These are phyloP conservation scores for Sebastes miniatus DNA, from an alignment of 2,797 vertebrate genomes.

Conservation along the genomic window DNA sequence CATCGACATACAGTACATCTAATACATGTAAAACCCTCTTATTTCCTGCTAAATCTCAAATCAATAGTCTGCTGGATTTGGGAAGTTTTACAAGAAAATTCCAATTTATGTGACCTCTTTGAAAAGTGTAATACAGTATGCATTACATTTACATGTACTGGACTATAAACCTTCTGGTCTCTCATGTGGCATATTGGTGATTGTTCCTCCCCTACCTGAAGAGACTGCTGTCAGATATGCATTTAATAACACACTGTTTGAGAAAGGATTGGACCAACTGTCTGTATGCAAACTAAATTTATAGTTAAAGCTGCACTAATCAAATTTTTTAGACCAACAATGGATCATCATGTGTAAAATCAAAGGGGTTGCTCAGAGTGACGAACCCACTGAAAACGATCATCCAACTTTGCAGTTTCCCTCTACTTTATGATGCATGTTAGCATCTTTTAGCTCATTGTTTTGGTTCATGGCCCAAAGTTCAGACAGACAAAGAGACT, in stretches of 20 bases:
- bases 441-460: neutral
- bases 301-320: neutral
- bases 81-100: neutral
- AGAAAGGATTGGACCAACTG: neutral
- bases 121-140: neutral
- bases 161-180: neutral
- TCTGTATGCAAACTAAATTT: neutral
- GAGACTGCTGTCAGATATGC: neutral
- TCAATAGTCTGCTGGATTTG: neutral
- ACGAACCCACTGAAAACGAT: neutral
- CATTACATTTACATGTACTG: neutral
- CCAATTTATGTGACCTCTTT: neutral
- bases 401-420: neutral
- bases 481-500: neutral
- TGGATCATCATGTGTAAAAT: neutral
- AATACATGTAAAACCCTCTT: neutral
- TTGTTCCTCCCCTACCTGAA: neutral
- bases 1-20: neutral
- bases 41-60: neutral
- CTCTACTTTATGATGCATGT: neutral
- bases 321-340: neutral
- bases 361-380: neutral
- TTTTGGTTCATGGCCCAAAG: too few relatives aligned
- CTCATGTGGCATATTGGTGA: neutral
- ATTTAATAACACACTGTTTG: neutral